Evolutionary conservation across 2,888 invertebrate genomes (phyloP).

Genomic region (Heterodera filipjevi): DNA sequence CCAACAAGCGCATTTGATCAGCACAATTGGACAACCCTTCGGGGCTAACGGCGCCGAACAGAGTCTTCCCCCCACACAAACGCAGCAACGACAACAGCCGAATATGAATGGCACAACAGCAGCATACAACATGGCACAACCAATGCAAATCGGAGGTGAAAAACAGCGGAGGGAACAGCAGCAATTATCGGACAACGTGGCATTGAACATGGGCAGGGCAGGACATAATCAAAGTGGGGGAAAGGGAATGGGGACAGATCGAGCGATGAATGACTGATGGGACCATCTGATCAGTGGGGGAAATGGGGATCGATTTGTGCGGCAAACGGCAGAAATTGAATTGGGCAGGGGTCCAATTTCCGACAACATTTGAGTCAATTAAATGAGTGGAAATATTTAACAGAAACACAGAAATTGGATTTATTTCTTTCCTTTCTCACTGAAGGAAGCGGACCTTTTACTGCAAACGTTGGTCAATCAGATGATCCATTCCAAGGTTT

Average conservation of each 20-base stretch:
- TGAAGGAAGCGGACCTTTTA: constrained; percentile 19
- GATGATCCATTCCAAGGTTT: constrained; percentile 17
- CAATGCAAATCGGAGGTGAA: not conserved
- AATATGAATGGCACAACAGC: not conserved
- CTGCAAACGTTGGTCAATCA: constrained; percentile 18
- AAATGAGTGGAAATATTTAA: not conserved
- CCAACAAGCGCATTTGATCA: constrained; percentile 3
- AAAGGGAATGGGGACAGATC: not conserved
- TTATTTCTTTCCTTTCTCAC: not conserved
- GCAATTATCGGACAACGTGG: not conserved
- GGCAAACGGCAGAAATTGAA: not conserved
- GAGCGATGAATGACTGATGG: not conserved
- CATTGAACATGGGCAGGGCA: not conserved
- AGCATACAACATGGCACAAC: not conserved
- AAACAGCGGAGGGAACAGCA: constrained; percentile 12
- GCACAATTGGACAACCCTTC: not conserved
- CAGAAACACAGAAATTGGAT: too few relatives aligned
- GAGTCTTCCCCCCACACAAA: not conserved
- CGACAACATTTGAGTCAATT: not conserved
- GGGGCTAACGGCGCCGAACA: not conserved
- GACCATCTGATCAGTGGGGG: not conserved
- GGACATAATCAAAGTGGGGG: constrained; percentile 1
- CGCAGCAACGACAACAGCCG: not conserved
- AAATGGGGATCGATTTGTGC: not conserved
- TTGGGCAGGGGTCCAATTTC: not conserved